Base-by-base conservation (phyloP, 92 coral and sea anemone genomes). In the Chrysogorgia sp. region DNA sequence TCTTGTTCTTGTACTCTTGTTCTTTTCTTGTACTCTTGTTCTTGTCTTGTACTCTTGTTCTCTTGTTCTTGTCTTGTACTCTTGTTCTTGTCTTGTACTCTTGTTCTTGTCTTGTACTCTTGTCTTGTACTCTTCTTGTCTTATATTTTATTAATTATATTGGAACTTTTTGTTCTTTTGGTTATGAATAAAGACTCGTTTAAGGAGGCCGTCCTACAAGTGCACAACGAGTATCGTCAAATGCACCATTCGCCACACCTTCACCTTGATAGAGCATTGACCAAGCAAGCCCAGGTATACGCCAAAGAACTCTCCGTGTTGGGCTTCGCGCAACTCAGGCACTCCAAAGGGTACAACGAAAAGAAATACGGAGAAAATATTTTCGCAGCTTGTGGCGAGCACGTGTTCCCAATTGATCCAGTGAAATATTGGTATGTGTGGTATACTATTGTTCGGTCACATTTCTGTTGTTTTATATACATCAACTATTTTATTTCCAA, bases 351-450 rank as follows among this genome's bases (percentile, higher is more conserved):
- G 1, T 72, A 72, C 45, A 19, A 32, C 20, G 64, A 72, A 2
- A 56, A 56, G 7, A 53, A 72, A 55, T 72, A 72, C 17, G 79
- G 79, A 20, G 79, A 72, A 72, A 72, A 72, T 72, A 72, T 72
- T 53, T 72, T 29, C 25, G 79, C 79, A 55, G 4, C 48, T n/a
- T 72, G 79, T 24, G 66, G 29, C 15, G 1, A 29, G 13, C 79
- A 72, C 35, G 79, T 72, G 13, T 52, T 72, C 5, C 79, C 79
- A 7, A 56, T 72, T 20, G 79, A 50, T 55, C 65, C 79, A 10
- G 66, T 72, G n/a, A 72, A 72, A 55, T 8, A 34, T n/a, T 72
- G 79, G 79, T 72, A 56, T 28, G 79, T 48, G 25, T 31, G 45
- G 48, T 6, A 34, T 28, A 19, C 25, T 25, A 0, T 22, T 47